A percentile compares a stretch with the other conserved stretches of the same genome.
phyloP scores from a whole-genome alignment of 1,140 invertebrate species.

The Drosophila gunungcola region DNA sequence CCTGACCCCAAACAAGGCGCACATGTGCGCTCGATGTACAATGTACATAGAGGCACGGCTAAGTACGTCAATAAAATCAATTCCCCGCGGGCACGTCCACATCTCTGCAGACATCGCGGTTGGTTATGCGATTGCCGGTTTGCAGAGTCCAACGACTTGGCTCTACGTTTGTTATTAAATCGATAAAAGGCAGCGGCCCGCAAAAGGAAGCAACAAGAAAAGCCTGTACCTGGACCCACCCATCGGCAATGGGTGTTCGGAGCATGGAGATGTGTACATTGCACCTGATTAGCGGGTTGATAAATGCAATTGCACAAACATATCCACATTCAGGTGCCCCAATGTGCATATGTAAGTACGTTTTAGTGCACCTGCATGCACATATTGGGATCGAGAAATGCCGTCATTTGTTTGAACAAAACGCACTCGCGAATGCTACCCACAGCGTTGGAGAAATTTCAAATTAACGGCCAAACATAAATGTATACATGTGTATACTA shows the following conservation, averaged over 20 bases:
- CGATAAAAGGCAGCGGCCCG: constrained; percentile 46
- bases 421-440: not conserved
- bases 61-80: constrained; percentile 29
- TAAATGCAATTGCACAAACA: constrained; percentile 21
- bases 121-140: constrained; percentile 35
- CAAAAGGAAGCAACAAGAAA: constrained; percentile 47
- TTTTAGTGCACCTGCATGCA: constrained; percentile 6
- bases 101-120: constrained; percentile 12
- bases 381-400: constrained; percentile 20
- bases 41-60: constrained; percentile 7
- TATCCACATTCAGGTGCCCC: constrained; percentile 1
- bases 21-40: constrained; percentile 3
- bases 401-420: constrained; percentile 20
- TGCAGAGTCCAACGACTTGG: constrained; percentile 39
- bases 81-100: constrained; percentile 12
- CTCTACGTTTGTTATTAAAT: constrained; percentile 48
- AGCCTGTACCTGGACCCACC: constrained; percentile 36
- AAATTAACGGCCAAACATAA: constrained; percentile 29
- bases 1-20: constrained; percentile 8
- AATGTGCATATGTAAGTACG: not conserved
- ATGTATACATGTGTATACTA: constrained; percentile 4
- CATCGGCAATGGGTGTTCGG: constrained; percentile 13
- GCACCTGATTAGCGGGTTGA: constrained; percentile 47
- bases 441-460: constrained; percentile 27
- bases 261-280: constrained; percentile 30